Percentiles rank a stretch among this genome's conserved stretches.
Evolutionary conservation across 2,797 vertebrate genomes (phyloP).

Genomic region (Chlorospingus flavigularis): DNA sequence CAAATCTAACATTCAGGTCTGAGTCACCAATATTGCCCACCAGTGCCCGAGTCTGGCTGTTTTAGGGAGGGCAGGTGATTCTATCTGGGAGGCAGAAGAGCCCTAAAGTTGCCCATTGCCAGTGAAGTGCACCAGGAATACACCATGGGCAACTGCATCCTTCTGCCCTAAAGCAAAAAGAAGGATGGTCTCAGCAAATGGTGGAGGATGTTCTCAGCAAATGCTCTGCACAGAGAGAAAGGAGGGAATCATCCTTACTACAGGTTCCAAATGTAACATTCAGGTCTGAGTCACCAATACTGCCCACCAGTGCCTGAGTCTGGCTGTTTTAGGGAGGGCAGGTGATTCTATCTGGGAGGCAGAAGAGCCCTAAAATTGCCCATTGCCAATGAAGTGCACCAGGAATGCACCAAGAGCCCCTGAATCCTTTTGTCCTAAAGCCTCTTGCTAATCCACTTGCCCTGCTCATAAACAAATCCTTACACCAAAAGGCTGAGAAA

Average conservation of each 20-base stretch:
- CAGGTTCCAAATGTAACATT: neutral
- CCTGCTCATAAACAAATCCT: neutral
- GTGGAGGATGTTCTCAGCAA: slow-evolving; percentile 83
- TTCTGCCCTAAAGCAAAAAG: neutral
- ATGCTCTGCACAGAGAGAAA: slow-evolving; percentile 78
- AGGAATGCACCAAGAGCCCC: neutral
- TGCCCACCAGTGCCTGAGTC: neutral
- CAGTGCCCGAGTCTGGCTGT: neutral
- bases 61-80: neutral
- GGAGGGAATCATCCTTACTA: neutral
- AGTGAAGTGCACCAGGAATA: neutral
- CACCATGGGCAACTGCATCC: neutral
- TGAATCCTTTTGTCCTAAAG: neutral
- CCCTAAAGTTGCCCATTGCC: neutral
- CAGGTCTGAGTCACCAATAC: neutral
- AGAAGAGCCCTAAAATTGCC: neutral
- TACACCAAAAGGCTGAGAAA: neutral
- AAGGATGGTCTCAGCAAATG: too few relatives aligned
- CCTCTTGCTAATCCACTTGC: neutral
- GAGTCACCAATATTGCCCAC: neutral
- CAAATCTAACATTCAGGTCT: neutral
- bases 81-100: neutral
- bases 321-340: neutral
- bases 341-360: neutral
- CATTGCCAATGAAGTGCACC: neutral